Percentiles rank a stretch among this genome's conserved stretches.
phyloP scores from a whole-genome alignment of 2,888 invertebrate species.

The Limnephilus auricula region DNA sequence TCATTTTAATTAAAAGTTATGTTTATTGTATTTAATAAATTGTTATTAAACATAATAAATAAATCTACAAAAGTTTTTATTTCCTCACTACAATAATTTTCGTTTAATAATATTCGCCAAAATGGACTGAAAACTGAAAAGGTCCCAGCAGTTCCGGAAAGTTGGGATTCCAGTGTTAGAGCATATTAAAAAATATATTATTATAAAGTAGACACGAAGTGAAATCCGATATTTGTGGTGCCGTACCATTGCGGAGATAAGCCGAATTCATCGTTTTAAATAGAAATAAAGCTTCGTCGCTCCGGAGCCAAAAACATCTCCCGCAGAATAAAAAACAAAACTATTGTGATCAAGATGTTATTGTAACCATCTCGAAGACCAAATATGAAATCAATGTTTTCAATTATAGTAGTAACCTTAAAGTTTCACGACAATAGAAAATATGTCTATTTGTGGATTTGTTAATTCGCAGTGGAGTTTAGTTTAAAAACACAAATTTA shows the following conservation, averaged over 20 bases:
- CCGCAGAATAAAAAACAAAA: not conserved
- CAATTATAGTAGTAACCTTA: not conserved
- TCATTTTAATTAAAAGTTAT: too few species aligned
- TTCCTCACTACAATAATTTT: not conserved
- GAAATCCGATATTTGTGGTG: not conserved
- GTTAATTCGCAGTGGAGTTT: not conserved
- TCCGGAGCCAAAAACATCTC: not conserved
- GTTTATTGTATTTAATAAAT: too few species aligned
- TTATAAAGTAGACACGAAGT: not conserved
- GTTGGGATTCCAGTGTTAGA: not conserved
- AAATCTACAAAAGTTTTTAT: not conserved
- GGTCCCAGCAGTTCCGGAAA: not conserved
- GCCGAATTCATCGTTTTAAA: not conserved
- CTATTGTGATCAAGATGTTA: not conserved
- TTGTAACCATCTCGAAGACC: not conserved
- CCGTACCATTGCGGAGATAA: not conserved
- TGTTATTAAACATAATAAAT: not conserved
- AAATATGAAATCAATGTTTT: not conserved
- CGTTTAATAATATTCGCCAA: not conserved
- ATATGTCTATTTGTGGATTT: not conserved
- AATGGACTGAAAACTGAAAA: not conserved
- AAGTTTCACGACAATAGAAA: not conserved
- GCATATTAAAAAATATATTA: not conserved
- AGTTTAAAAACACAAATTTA: not conserved
- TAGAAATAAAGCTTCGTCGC: conserved; percentile 7